phyloP scores from a whole-genome alignment of 1,140 invertebrate genomes.

The Drosophila nannoptera region DNA sequence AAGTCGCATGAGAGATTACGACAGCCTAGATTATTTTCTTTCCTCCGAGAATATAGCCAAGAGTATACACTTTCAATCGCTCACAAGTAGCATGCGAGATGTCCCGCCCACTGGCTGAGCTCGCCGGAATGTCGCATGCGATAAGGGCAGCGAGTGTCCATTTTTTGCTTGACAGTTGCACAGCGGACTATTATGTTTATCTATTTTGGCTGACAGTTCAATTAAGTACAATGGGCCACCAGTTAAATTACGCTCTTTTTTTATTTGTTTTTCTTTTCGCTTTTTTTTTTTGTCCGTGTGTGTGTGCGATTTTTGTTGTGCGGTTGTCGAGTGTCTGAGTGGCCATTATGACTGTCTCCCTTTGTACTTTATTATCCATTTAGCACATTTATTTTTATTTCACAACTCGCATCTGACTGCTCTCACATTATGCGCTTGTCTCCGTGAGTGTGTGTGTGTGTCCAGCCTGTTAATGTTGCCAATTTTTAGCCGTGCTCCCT shows the following conservation, averaged over 20 bases:
- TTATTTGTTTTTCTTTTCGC: slow-evolving; percentile 35
- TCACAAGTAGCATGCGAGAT: not conserved
- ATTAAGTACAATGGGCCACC: slow-evolving; percentile 70
- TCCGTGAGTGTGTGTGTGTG: slow-evolving; percentile 20
- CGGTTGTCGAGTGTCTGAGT: slow-evolving; percentile 48
- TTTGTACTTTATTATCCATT: slow-evolving; percentile 77
- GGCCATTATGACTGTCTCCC: slow-evolving; percentile 71
- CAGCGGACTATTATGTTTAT: slow-evolving; percentile 61
- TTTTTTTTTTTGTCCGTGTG: slow-evolving; percentile 30
- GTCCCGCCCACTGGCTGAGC: not conserved
- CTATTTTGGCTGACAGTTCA: slow-evolving; percentile 73
- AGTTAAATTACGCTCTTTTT: slow-evolving; percentile 68
- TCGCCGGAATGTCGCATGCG: slow-evolving; percentile 19
- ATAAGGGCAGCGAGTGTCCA: slow-evolving; percentile 17
- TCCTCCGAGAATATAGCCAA: too few relatives aligned
- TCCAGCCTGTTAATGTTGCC: slow-evolving; percentile 52
- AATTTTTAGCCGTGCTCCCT: slow-evolving; percentile 43
- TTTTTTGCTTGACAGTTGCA: slow-evolving; percentile 24
- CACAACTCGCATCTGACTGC: slow-evolving; percentile 39
- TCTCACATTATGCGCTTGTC: slow-evolving; percentile 63
- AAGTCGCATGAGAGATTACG: too few relatives aligned
- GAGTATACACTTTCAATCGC: not conserved
- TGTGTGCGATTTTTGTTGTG: slow-evolving; percentile 39
- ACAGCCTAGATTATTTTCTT: too few relatives aligned
- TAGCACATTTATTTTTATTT: slow-evolving; percentile 78